These are phyloP conservation scores for Ganaspis brasiliensis DNA, from an alignment of 2,888 invertebrate genomes.

Conservation along the genomic window DNA sequence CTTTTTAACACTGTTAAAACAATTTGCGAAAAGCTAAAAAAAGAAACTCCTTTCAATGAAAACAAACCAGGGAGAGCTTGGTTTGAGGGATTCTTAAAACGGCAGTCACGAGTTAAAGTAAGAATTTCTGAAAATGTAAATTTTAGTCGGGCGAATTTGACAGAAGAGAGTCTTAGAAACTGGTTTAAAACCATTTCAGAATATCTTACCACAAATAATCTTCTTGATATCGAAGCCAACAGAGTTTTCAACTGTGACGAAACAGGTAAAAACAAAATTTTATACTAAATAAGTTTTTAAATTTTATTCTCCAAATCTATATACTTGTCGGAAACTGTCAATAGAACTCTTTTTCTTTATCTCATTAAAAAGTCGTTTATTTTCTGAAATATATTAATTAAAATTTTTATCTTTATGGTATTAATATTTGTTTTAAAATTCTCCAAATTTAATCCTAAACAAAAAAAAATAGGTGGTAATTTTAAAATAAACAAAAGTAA, in stretches of 20 bases:
- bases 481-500: too few species aligned
- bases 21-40: slow-evolving; percentile 52
- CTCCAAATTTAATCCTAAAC: too few species aligned
- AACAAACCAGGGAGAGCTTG: slow-evolving; percentile 67
- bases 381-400: too few species aligned
- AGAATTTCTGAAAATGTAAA: slow-evolving; percentile 64
- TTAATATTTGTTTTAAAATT: too few species aligned
- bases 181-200: slow-evolving; percentile 64
- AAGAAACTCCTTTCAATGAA: slow-evolving; percentile 60
- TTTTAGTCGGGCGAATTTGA: slow-evolving; percentile 62
- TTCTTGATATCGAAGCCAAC: slow-evolving; percentile 60
- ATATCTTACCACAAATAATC: slow-evolving; percentile 58
- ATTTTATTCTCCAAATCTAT: too few species aligned
- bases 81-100: slow-evolving; percentile 63
- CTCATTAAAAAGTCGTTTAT: too few species aligned
- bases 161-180: slow-evolving; percentile 61
- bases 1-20: slow-evolving; percentile 61
- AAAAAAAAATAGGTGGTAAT: too few species aligned
- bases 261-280: slow-evolving; percentile 56
- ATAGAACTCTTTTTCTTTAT: too few species aligned
- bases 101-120: slow-evolving; percentile 62
- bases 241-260: slow-evolving; percentile 69
- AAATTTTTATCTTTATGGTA: too few species aligned
- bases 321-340: too few species aligned
- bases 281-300: too few species aligned